Percentiles rank a stretch among this genome's conserved stretches.
phyloP scores from a whole-genome alignment of 2,888 invertebrate genomes.

The Leistus spinibarbis region DNA sequence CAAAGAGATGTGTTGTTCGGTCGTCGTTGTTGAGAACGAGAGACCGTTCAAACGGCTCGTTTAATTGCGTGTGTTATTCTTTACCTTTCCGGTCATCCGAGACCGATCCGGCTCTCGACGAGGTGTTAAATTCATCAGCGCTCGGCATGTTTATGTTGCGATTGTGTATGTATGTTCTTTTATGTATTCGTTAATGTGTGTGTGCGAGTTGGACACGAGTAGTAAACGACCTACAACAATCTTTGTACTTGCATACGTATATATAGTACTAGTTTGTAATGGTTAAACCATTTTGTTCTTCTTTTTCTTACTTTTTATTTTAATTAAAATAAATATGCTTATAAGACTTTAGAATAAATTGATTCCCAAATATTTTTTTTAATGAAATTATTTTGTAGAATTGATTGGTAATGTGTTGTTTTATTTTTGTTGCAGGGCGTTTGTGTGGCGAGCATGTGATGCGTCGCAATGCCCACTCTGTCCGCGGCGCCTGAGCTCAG shows the following conservation, averaged over 20 bases:
- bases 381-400: no score
- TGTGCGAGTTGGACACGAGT: background rate
- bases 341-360: background rate
- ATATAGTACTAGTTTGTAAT: no score
- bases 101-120: constrained; percentile 9
- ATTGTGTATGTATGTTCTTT: constrained; percentile 21
- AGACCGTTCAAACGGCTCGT: background rate
- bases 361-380: no score
- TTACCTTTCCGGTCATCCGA: constrained; percentile 18
- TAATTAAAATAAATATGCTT: background rate
- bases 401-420: no score
- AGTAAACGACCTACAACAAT: background rate
- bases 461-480: constrained; percentile 61
- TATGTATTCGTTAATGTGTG: background rate
- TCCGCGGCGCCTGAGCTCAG: constrained; percentile 60
- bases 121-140: constrained; percentile 34
- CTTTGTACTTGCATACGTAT: background rate
- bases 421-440: constrained; percentile 55
- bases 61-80: constrained; percentile 32
- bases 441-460: constrained; percentile 59
- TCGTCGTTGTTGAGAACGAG: no score
- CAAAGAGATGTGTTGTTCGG: no score
- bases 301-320: no score
- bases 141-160: constrained; percentile 29
- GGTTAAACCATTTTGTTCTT: no score